Evolutionary conservation across 2,888 invertebrate genomes (phyloP).

Genomic region (Cephonodes hylas): DNA sequence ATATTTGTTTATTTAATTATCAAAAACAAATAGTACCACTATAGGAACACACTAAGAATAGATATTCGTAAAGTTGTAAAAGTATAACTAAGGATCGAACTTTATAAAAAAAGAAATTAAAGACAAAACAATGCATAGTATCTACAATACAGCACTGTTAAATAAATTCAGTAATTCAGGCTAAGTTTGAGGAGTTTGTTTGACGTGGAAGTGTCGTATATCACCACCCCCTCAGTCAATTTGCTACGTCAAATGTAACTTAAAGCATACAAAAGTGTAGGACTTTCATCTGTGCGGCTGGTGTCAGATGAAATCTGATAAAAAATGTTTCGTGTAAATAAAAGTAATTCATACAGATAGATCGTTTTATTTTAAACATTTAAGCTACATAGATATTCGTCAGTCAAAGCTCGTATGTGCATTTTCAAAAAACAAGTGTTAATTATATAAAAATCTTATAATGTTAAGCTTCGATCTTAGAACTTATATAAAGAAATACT

Average conservation of each 20-base stretch:
- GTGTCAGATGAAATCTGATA: neutral
- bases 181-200: neutral
- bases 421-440: neutral
- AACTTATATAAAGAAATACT: no score
- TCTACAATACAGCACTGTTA: no score
- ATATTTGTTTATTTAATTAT: no score
- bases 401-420: slow-evolving; percentile 6
- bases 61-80: no score
- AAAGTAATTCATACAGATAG: slow-evolving; percentile 11
- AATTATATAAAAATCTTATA: neutral
- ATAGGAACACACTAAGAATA: no score
- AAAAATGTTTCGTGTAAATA: neutral
- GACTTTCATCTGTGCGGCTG: slow-evolving; percentile 1
- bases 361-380: slow-evolving; percentile 17
- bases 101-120: no score
- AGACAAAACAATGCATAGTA: neutral
- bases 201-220: slow-evolving; percentile 16
- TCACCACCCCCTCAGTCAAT: neutral
- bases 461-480: neutral
- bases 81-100: no score
- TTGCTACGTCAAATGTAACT: neutral
- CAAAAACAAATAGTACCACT: no score
- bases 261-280: neutral
- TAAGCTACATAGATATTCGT: slow-evolving; percentile 11
- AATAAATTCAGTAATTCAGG: no score